A percentile compares a stretch with the other conserved stretches of the same genome.
phyloP scores from a whole-genome alignment of 2,888 invertebrate species.

The Ophion obscuratus region DNA sequence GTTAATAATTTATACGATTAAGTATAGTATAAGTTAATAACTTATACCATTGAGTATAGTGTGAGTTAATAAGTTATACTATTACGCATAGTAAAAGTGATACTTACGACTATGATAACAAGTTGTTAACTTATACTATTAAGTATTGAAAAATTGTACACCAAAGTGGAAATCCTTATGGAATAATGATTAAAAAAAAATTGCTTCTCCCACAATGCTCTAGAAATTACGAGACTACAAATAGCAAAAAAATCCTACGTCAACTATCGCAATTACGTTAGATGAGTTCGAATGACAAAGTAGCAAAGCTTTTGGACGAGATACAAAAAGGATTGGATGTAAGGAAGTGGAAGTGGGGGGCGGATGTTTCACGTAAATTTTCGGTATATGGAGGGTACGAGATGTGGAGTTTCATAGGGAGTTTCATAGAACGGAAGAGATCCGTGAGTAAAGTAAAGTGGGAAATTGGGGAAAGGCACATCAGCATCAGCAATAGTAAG shows the following conservation, averaged over 20 bases:
- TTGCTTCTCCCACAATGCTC: too few species aligned
- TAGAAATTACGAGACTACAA: background rate
- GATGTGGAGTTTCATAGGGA: constrained; percentile 47
- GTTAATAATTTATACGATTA: too few species aligned
- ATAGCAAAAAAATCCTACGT: background rate
- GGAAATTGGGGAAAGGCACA: constrained; percentile 53
- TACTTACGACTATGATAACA: too few species aligned
- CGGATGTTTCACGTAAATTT: constrained; percentile 54
- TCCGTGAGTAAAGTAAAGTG: constrained; percentile 57
- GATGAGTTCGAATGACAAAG: background rate
- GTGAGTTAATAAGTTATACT: too few species aligned
- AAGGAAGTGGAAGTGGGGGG: background rate
- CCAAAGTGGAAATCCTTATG: too few species aligned
- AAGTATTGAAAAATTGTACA: too few species aligned
- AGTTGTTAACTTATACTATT: too few species aligned
- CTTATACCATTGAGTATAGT: too few species aligned
- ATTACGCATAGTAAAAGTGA: too few species aligned
- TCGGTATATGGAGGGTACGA: constrained; percentile 28
- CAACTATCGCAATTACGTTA: background rate
- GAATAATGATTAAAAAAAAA: too few species aligned
- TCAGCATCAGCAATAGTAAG: constrained; percentile 52
- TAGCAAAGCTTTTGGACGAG: background rate
- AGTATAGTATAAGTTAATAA: too few species aligned
- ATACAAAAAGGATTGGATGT: constrained; percentile 18
- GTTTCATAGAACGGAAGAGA: constrained; percentile 58